Base-by-base conservation (phyloP, 2,113 vertebrate genomes). In the Eleginops maclovinus region DNA sequence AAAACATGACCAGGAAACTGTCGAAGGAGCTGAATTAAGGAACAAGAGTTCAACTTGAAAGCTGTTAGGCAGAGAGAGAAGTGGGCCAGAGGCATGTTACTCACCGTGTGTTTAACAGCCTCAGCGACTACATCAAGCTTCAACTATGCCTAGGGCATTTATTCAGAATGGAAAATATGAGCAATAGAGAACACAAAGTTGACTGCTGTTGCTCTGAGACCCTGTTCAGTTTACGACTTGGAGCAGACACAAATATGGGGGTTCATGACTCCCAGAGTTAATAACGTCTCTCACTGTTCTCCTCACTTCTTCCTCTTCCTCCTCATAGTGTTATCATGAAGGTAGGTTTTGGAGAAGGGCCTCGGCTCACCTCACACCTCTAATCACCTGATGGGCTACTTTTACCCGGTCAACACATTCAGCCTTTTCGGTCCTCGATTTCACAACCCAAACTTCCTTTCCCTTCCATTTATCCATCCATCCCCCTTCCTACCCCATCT, bases 81-180 rank as follows among this genome's bases (percentile, higher is more conserved):
- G 21, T 40, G 31, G 26, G 84, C 43, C 44, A 50, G 61, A 70
- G 46, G 72, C 54, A 28, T 43, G 66, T 72, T 80, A 83, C 83
- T 83, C 61, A 72, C 49, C 22, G 67, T 66, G 41, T 84, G 16
- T 71, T 88, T 86, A 82, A 80, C 22, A 46, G 68, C 41, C 50
- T 54, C 26, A 77, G 74, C 77, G 81, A 84, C 79, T 88, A 84
- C 83, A 87, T 91, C 89, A 89, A 85, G 84, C 87, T 91, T 88
- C 73, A 92, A 82, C 88, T 92, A 90, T 88, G 87, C 88, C 86
- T 66, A 40, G 81, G 78, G 70, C 84, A 91, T 92, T 91, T 88
- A 86, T 90, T 91, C 90, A 88, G 84, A 88, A 90, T 88, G 92
- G 92, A 95, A 94, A 93, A 92, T 93, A 91, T 94, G 94, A 94